Evolutionary conservation across 2,113 vertebrate species (phyloP), one percentile per base, ranked within the genome.

Genomic region (Oenanthe oenanthe): DNA sequence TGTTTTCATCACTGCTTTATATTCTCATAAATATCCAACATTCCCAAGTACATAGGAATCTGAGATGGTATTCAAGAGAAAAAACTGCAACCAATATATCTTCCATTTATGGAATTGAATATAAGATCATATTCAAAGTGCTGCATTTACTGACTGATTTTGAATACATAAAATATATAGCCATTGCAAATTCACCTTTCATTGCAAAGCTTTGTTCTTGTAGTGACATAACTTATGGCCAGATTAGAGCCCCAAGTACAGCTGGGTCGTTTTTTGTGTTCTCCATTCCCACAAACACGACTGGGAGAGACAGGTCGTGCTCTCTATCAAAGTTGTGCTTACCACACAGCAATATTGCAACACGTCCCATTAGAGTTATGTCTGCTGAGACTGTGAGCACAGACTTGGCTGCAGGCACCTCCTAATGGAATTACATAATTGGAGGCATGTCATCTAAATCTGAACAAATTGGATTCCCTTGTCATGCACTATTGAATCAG

Each of bases 361-460:
- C 84, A 73, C 28, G 88, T 96, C 88, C 80, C 68, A 94, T 90
- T 70, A 91, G 61, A 95, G 89, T 66, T 89, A 67, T 88, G 92
- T 86, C 89, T 93, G 73, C 88, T n/a, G 93, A 96, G 94, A 93
- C 94, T 48, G 68, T 20, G 66, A 91, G 92, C 93, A 83, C 91
- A 96, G 95, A 94, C 89, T 92, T 83, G 88, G 91, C 92, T 97
- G 91, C 85, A 94, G 87, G 93, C 97, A 95, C 80, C 93, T 97
- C 68, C 31, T 97, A 96, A 96, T 92, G 82, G 94, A 97, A 97
- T 97, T 96, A 94, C 89, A 97, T 97, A 98, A 96, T 94, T 96
- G 95, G 93, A 97, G 96, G 82, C 90, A 97, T 97, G 95, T 96
- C 97, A 97, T 96, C 96, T 97, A 95, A 95, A 96, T 93, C 83